phyloP scores from a whole-genome alignment of 2,113 vertebrate species.

The Gasterosteus aculeatus region DNA sequence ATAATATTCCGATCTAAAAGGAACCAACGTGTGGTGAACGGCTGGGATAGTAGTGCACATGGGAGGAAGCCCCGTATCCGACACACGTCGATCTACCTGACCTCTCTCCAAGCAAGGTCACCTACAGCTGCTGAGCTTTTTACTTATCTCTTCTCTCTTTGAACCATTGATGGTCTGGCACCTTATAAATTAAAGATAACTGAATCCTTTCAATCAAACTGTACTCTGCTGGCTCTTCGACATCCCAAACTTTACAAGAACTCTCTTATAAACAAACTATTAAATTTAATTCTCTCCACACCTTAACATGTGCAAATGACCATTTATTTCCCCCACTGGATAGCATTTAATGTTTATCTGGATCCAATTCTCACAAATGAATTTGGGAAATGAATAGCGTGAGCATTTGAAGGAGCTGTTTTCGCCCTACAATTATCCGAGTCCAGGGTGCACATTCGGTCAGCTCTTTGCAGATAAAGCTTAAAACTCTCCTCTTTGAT shows the following conservation, averaged over 20 bases:
- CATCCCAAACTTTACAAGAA: conserved; percentile 6
- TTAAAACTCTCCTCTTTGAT: too few species aligned
- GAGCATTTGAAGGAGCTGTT: conserved; percentile 7
- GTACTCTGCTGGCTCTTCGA: neutral
- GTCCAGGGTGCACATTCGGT: neutral
- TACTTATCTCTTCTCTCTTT: conserved; percentile 14
- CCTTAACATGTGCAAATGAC: conserved; percentile 19
- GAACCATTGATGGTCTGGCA: conserved; percentile 6
- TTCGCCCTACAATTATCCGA: neutral
- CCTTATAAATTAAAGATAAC: conserved; percentile 45
- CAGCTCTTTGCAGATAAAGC: too few species aligned
- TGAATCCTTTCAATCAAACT: neutral
- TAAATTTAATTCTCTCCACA: conserved; percentile 7
- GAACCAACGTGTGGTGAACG: neutral
- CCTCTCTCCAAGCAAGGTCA: conserved; percentile 22
- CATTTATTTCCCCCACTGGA: conserved; percentile 18
- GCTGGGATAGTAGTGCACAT: neutral
- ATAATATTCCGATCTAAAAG: neutral
- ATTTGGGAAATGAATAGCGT: neutral
- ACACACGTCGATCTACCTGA: neutral
- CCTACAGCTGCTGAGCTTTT: neutral
- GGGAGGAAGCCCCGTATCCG: neutral
- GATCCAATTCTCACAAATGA: conserved; percentile 4
- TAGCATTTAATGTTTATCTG: conserved; percentile 19
- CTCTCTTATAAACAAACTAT: conserved; percentile 1